These are phyloP conservation scores for Vespertilio murinus DNA, from an alignment of 2,797 vertebrate genomes.

Conservation along the genomic window DNA sequence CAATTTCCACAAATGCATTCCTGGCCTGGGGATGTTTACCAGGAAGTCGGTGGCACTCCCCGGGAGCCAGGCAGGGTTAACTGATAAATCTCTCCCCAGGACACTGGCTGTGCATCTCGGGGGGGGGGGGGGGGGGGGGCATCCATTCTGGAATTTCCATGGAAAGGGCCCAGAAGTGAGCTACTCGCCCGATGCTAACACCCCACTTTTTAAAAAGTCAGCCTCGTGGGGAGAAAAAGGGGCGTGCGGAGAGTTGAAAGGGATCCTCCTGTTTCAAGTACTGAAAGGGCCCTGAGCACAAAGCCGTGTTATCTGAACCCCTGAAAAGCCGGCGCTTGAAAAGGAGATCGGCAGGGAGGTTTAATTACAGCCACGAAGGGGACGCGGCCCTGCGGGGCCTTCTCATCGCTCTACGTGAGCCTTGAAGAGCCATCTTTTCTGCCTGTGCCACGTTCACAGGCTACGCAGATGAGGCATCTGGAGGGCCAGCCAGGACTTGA, in stretches of 20 bases:
- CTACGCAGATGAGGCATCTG: not conserved
- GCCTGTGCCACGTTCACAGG: not conserved
- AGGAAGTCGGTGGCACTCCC: slow-evolving; percentile 59
- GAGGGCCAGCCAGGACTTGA: not conserved
- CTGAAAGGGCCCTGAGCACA: slow-evolving; percentile 22
- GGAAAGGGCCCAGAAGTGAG: slow-evolving; percentile 35
- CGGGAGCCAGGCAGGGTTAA: slow-evolving; percentile 63
- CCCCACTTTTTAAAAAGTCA: not conserved
- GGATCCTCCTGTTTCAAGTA: not conserved
- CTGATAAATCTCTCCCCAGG: slow-evolving; percentile 50
- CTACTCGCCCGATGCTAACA: not conserved
- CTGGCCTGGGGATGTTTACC: slow-evolving; percentile 60
- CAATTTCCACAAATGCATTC: slow-evolving; percentile 63
- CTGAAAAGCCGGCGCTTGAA: slow-evolving; percentile 26
- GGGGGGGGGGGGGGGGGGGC: slow-evolving; percentile 50
- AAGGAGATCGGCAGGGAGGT: not conserved
- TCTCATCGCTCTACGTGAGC: not conserved
- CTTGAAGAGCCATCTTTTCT: slow-evolving; percentile 3
- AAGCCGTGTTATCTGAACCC: slow-evolving; percentile 27
- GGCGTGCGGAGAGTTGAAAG: not conserved
- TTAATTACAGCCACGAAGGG: not conserved
- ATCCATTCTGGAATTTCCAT: not conserved
- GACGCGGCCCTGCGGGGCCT: not conserved
- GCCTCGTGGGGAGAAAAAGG: not conserved
- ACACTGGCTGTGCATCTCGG: not conserved